Base-by-base conservation (phyloP, 2,797 vertebrate genomes). In the Danio jaintianensis region DNA sequence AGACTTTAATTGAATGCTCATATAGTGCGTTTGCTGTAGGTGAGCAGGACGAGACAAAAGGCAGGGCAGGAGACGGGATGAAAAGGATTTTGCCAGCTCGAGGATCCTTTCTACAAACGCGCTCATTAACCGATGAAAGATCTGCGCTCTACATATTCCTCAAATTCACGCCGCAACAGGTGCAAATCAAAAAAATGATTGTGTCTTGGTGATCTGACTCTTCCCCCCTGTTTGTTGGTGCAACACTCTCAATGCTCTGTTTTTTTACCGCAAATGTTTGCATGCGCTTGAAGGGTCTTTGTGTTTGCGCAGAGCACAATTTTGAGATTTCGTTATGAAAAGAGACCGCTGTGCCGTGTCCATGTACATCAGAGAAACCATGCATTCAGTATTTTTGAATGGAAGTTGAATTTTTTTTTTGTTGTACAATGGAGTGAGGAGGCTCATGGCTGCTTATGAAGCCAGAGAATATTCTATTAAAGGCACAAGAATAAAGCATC, bases 1-100 rank as follows among this genome's bases (percentile, higher is more conserved):
- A 94, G 95, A 93, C 96, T 92, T 96, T 94, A 96, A 96, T 96
- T 97, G 96, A 96, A 94, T 91, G 91, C 87, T 85, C 5, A 87
- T 92, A 96, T 94, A 96, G 96, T 93, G 91, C 91, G 78, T 50
- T 0, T 80, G 84, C 71, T 82, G 84, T 89, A 84, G 88, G 89
- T 86, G 83, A 86, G 89, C 88, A 83, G 87, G 80, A 88, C 91
- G 83, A 85, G 18, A 50, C 10, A 18, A 88, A 92, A 90, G 89
- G 83, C 75, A 88, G 85, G 87, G 87, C 83, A 85, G 87, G 88
- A 88, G 86, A 85, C 18, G 85, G 93, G 88, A 93, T 95, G 91
- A 94, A 94, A 94, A 90, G 92, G 93, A 92, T 87, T 88, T 90
- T 83, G 86, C 88, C 89, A 82, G 90, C 89, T 89, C 89, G 88